Percentiles rank a stretch among this genome's conserved stretches.
These are phyloP conservation scores for Oophaga pumilio DNA, from an alignment of 2,113 vertebrate species.

Conservation along the genomic window DNA sequence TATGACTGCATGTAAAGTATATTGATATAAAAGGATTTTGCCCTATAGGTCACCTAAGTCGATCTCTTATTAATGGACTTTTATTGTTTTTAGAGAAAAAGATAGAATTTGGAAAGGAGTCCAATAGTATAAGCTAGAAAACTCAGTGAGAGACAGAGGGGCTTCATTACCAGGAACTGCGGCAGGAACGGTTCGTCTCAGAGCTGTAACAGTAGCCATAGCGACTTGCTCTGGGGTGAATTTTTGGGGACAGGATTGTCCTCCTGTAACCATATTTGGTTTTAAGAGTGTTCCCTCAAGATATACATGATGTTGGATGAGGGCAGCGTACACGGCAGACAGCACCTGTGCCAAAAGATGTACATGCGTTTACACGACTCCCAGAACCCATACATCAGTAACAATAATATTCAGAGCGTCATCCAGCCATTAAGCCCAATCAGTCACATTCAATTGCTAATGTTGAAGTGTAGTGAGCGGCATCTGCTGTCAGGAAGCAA, in stretches of 20 bases:
- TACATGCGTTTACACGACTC: background rate
- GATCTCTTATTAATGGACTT: background rate
- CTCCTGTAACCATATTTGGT: conserved; percentile 95
- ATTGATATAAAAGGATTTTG: too few relatives aligned
- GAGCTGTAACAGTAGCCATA: conserved; percentile 88
- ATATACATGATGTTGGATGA: conserved; percentile 94
- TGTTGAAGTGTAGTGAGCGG: too few relatives aligned
- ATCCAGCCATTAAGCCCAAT: too few relatives aligned
- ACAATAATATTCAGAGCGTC: too few relatives aligned
- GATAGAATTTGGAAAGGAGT: background rate
- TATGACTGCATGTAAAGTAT: too few relatives aligned
- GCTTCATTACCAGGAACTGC: conserved; percentile 84
- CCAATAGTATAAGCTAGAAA: background rate
- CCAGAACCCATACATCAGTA: background rate
- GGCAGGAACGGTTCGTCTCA: conserved; percentile 89
- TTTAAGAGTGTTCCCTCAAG: conserved; percentile 94
- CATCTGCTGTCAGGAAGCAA: too few relatives aligned
- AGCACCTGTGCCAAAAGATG: conserved; percentile 77
- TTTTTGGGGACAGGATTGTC: conserved; percentile 88
- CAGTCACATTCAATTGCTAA: too few relatives aligned
- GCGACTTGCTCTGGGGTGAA: conserved; percentile 89
- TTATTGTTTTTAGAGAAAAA: background rate
- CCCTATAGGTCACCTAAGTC: background rate
- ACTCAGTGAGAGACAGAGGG: background rate
- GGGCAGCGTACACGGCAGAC: conserved; percentile 91